These are phyloP conservation scores for Falco naumanni DNA, from an alignment of 2,797 vertebrate species.

Conservation along the genomic window DNA sequence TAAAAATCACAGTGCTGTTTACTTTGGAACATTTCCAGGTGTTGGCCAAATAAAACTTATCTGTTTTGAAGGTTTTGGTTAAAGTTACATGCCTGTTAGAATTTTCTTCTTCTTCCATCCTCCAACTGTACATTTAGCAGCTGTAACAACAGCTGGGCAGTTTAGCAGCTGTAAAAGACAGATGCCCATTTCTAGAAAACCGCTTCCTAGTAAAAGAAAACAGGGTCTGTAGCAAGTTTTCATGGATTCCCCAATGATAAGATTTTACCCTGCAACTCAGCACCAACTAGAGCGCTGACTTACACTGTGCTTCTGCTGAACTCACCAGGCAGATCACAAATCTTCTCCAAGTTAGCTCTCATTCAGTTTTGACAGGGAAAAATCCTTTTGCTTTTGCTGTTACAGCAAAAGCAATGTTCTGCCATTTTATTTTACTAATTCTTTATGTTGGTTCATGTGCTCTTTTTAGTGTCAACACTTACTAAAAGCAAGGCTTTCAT, in stretches of 20 bases:
- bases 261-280: background rate
- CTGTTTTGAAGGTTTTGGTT: conserved; percentile 23
- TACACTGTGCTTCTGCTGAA: background rate
- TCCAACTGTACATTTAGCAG: background rate
- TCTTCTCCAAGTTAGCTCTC: background rate
- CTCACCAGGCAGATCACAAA: background rate
- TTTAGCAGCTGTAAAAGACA: conserved; percentile 28
- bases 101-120: background rate
- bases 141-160: conserved; percentile 41
- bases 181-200: background rate
- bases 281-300: background rate
- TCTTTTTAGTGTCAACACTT: background rate
- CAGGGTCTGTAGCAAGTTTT: background rate
- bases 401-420: background rate
- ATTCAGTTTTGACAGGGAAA: background rate
- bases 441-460: background rate
- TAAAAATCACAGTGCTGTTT: conserved; percentile 36
- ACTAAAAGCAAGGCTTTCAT: background rate
- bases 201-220: background rate
- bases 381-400: background rate
- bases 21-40: background rate
- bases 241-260: background rate
- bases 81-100: background rate
- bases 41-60: background rate
- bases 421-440: background rate